Base-by-base conservation (phyloP, 2,888 invertebrate genomes). In the Agriotes lineatus region DNA sequence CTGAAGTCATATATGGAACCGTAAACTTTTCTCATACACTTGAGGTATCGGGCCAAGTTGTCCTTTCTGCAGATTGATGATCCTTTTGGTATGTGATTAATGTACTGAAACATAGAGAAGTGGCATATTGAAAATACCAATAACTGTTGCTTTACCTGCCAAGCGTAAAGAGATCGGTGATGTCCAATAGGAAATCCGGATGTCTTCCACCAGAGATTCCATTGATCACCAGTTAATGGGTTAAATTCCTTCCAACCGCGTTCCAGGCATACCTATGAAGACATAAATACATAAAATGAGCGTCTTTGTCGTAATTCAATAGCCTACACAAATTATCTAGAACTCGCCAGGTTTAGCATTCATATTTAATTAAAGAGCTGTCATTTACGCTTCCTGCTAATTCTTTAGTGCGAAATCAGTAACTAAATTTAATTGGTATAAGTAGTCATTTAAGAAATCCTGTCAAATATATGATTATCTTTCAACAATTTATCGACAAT, bases 131-230 rank as follows among this genome's bases (percentile, higher is more conserved):
- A 16, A 16, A n/a, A n/a, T n/a, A n/a, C n/a, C n/a, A n/a, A n/a
- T n/a, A n/a, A n/a, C n/a, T n/a, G n/a, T n/a, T n/a, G 7, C 35
- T 61, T 1, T 79, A 90, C 91, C 89, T 93, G 93, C 91, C 91
- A 91, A 69, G 90, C 88, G 61, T 89, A 88, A 52, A 93, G 86
- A 62, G 88, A 87, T 79, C 89, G 90, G 78, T 91, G 90, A 78
- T 90, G 82, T 63, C 79, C 80, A 14, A 88, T 84, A 1, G 93
- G 89, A 80, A 94, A 93, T n/a, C 93, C 90, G 12, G 91, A 89
- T 1, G 91, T 90, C 76, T 91, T 86, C 94, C 94, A 95, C 94
- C 94, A 95, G 1, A 95, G 86, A 79, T 95, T 94, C 95, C 95
- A 95, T 68, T 90, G 88, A 72, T 91, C 91, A 1, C 85, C 83